Conservation (phyloP, 2,888 invertebrate species). For the Margaritifera margaritifera region DNA sequence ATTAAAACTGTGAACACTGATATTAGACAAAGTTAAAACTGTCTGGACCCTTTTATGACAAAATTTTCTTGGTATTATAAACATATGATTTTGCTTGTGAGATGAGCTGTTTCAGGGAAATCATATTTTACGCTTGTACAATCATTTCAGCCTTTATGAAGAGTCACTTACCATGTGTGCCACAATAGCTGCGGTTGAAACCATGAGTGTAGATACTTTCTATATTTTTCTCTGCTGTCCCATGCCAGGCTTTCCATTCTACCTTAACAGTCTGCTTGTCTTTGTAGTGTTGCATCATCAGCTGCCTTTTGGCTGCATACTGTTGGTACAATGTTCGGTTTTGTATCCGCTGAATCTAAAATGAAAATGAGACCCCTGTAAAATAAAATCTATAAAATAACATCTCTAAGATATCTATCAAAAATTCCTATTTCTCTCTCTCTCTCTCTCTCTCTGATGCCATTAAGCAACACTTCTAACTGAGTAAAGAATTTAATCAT, state of each 20-base stretch:
- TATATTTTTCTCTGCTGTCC: constrained; percentile 44
- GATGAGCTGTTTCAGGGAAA: no score
- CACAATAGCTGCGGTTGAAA: constrained; percentile 63
- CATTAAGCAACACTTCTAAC: not conserved
- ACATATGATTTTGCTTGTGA: no score
- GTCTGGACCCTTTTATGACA: no score
- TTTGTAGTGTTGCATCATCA: constrained; percentile 6
- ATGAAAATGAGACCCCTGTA: not conserved
- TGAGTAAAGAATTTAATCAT: not conserved
- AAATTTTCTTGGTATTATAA: no score
- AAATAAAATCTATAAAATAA: no score
- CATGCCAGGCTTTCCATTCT: constrained; percentile 58
- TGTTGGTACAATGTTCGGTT: constrained; percentile 53
- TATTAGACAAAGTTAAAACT: no score
- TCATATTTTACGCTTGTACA: no score
- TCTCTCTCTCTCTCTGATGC: no score
- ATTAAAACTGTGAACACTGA: no score
- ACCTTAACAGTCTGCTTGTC: constrained; percentile 8
- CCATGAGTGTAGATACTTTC: constrained; percentile 55
- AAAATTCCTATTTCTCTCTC: no score
- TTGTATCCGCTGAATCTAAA: constrained; percentile 60
- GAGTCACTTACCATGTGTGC: constrained; percentile 45
- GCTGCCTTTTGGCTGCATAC: constrained; percentile 48
- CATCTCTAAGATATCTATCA: no score
- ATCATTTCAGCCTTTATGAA: no score